phyloP scores from a whole-genome alignment of 2,888 invertebrate genomes.

The Drosophila anomelani region DNA sequence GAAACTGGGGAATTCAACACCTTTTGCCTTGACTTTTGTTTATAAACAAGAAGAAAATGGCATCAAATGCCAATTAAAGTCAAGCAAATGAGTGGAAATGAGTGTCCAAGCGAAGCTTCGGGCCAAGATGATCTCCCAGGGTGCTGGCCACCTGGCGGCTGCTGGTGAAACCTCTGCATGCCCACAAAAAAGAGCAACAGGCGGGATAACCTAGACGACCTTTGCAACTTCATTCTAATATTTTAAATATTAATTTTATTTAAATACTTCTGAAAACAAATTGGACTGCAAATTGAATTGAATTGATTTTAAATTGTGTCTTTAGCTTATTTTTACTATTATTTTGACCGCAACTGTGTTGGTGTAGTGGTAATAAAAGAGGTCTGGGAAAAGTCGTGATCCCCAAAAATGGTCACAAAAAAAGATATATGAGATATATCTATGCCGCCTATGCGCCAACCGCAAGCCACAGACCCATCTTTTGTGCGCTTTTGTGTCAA shows the following conservation, averaged over 20 bases:
- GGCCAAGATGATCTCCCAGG: neutral
- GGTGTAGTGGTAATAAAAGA: slow-evolving; percentile 18
- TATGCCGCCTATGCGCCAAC: slow-evolving; percentile 17
- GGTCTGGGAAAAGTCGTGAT: slow-evolving; percentile 28
- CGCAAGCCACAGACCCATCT: slow-evolving; percentile 33
- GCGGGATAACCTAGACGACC: neutral
- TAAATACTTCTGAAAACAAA: neutral
- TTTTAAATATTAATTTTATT: too few relatives aligned
- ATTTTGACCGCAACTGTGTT: slow-evolving; percentile 11
- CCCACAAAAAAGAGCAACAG: neutral
- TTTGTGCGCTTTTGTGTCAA: slow-evolving; percentile 35
- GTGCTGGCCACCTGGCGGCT: neutral
- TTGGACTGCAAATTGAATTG: neutral
- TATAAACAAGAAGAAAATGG: neutral
- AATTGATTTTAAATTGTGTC: neutral
- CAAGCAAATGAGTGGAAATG: neutral
- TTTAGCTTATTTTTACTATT: neutral
- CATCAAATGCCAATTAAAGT: neutral
- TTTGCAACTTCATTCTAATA: too few relatives aligned
- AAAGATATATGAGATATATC: slow-evolving; percentile 3
- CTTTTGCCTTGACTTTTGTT: neutral
- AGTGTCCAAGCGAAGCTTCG: neutral
- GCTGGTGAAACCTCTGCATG: too few relatives aligned
- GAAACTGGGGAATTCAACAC: neutral
- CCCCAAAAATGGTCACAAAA: slow-evolving; percentile 29